Evolutionary conservation across 2,797 vertebrate species (phyloP), one percentile per base, ranked within the genome.

Genomic region (Channa striata): DNA sequence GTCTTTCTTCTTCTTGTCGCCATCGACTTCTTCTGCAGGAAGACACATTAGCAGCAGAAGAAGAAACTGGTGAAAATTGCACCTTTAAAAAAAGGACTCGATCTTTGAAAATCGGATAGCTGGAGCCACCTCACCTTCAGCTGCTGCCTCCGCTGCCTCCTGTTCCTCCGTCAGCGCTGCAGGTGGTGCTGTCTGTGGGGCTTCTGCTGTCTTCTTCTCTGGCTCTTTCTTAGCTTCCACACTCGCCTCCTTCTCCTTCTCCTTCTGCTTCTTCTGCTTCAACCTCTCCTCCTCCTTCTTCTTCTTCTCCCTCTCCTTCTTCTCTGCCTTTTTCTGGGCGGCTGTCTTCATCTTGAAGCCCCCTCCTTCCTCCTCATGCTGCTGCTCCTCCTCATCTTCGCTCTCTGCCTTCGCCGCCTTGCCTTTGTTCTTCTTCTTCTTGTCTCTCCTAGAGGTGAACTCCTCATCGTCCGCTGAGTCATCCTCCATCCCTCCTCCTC

Each of bases 291-390:
- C 96, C 83, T 94, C 93, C 42, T 96, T 96, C 77, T 94, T 95
- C 74, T 95, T 78, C 82, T 90, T 97, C 2, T 99, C 98, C 0
- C 97, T 86, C 82, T 99, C 97, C 84, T 99, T 99, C 90, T 99
- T 99, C 90, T 99, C 97, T 0, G 97, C 97, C 78, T 98, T 99
- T 89, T 99, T 99, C 88, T 99, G 97, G 3, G 97, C 97, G 7
- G 96, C 95, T 0, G 98, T 98, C 92, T 99, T 99, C 50, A 99
- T 96, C 90, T 95, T 99, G 87, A 96, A 97, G 17, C 93, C 82
- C 3, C 94, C 87, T 0, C 91, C 92, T 0, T 95, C 96, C 0
- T 82, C 85, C 42, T 89, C 48, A n/a, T n/a, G n/a, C n/a, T n/a
- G n/a, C 7, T 72, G 33, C 44, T 83, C 68, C 19, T 80, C 95